phyloP scores from a whole-genome alignment of 2,113 vertebrate genomes.

The Micronisus gabar region DNA sequence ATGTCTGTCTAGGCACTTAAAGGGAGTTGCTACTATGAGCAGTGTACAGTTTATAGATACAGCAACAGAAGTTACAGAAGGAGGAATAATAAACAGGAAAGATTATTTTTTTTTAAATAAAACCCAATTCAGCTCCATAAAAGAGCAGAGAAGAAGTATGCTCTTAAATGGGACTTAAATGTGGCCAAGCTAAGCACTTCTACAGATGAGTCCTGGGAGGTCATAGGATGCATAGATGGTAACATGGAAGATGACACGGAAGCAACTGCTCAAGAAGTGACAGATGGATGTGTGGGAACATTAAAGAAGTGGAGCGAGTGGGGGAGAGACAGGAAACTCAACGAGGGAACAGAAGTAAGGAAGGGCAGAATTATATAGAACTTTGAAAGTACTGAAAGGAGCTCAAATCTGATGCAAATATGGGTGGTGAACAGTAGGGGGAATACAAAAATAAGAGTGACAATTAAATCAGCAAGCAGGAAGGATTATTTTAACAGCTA shows the following conservation, averaged over 20 bases:
- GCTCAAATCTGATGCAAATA: constrained; percentile 44
- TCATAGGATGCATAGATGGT: neutral
- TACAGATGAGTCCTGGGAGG: neutral
- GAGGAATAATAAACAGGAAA: neutral
- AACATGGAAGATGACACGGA: constrained; percentile 25
- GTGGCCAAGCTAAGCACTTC: neutral
- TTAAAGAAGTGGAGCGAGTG: constrained; percentile 38
- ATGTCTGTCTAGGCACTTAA: neutral
- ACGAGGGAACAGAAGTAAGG: constrained; percentile 20
- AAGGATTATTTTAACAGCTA: constrained; percentile 58
- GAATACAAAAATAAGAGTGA: constrained; percentile 59
- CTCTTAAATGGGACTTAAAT: neutral
- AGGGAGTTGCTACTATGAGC: neutral
- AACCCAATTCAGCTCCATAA: neutral
- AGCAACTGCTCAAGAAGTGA: constrained; percentile 38
- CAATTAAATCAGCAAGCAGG: constrained; percentile 62
- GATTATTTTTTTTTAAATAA: neutral
- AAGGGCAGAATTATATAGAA: constrained; percentile 53
- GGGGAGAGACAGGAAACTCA: constrained; percentile 58
- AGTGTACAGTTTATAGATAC: neutral
- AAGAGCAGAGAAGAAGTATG: neutral
- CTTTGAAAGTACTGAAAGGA: constrained; percentile 36
- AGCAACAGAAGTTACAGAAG: neutral
- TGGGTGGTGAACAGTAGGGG: constrained; percentile 49
- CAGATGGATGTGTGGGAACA: constrained; percentile 64